These are phyloP conservation scores for Cebuella pygmaea DNA, from an alignment of 2,797 vertebrate genomes.

Conservation along the genomic window DNA sequence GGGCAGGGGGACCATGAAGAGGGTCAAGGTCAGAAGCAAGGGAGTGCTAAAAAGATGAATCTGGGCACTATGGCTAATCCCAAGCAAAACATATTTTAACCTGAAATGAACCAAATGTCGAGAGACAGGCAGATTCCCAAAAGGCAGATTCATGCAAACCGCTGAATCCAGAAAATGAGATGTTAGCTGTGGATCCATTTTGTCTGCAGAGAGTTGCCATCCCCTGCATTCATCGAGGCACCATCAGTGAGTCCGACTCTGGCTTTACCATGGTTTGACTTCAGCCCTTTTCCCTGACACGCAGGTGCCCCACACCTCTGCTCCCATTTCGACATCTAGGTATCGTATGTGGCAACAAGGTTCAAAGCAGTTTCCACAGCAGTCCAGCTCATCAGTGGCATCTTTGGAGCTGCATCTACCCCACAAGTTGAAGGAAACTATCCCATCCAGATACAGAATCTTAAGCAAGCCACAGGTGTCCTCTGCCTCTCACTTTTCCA, in stretches of 20 bases:
- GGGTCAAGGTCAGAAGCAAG: background rate
- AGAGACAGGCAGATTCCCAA: background rate
- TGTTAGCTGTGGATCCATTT: background rate
- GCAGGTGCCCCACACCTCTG: background rate
- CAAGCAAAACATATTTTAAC: background rate
- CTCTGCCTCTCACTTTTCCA: background rate
- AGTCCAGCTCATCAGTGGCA: background rate
- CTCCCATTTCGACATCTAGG: background rate
- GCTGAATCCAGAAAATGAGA: background rate
- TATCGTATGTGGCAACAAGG: background rate
- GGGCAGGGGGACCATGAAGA: background rate
- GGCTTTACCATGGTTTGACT: background rate
- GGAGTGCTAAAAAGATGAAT: background rate
- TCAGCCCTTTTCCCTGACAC: background rate
- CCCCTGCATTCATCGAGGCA: background rate
- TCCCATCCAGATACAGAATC: background rate
- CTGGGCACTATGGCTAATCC: background rate
- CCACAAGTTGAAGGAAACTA: background rate
- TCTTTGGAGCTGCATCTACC: rapidly evolving
- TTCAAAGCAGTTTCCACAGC: background rate
- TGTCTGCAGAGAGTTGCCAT: background rate
- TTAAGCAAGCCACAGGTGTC: background rate
- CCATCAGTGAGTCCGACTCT: background rate
- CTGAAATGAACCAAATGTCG: constrained; percentile 4
- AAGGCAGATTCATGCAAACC: background rate